Percentiles rank a stretch among this genome's conserved stretches.
Conservation (phyloP, 2,797 vertebrate species). For the Cheirogaleus major region DNA sequence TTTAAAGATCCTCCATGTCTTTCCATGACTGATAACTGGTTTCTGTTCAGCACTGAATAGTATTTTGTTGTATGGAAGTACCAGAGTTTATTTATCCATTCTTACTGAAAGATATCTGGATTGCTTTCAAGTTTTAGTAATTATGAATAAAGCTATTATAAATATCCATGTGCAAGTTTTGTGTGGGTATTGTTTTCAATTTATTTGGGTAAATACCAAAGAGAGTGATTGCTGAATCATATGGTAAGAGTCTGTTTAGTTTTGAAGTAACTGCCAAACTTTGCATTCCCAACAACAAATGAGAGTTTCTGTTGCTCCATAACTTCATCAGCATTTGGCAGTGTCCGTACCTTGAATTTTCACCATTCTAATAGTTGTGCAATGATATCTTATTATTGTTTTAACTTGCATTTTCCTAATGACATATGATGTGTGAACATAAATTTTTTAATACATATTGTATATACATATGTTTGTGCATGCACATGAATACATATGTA, state of each 20-base stretch:
- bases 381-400: background rate
- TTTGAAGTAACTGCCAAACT: background rate
- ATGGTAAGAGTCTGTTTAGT: background rate
- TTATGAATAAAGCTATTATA: background rate
- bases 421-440: background rate
- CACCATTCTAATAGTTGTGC: background rate
- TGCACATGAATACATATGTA: background rate
- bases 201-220: background rate
- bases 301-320: background rate
- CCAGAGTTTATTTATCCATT: background rate
- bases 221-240: background rate
- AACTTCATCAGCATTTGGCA: background rate
- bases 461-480: background rate
- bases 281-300: background rate
- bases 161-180: background rate
- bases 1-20: background rate
- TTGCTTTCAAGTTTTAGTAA: background rate
- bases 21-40: background rate
- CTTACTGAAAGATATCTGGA: background rate
- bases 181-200: background rate
- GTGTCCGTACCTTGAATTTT: background rate
- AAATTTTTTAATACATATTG: background rate
- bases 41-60: background rate
- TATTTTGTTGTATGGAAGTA: background rate
- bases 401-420: background rate